Percentiles rank a stretch among this genome's conserved stretches.
These are phyloP conservation scores for Labeo catla DNA, from an alignment of 2,113 vertebrate species.

Conservation along the genomic window DNA sequence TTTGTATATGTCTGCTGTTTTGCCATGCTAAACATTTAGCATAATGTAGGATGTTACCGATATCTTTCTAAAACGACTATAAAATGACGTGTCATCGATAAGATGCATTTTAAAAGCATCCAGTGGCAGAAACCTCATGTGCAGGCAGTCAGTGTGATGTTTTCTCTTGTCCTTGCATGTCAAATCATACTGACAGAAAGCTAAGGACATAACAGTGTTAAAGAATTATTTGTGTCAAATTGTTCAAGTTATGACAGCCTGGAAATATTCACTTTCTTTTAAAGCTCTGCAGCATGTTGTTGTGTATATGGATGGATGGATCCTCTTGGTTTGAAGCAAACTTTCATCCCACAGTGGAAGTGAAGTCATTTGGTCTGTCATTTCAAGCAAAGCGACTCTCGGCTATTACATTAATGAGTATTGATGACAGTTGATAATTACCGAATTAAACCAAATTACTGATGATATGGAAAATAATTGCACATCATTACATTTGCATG, in stretches of 20 bases:
- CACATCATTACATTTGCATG: slow-evolving; percentile 70
- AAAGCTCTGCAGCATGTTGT: slow-evolving; percentile 19
- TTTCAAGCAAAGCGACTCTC: slow-evolving; percentile 64
- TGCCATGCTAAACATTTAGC: slow-evolving; percentile 60
- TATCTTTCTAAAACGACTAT: background rate
- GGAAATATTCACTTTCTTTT: slow-evolving; percentile 27
- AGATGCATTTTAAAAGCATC: background rate
- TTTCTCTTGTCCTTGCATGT: slow-evolving; percentile 28
- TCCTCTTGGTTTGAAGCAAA: slow-evolving; percentile 60
- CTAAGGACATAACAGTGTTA: slow-evolving; percentile 28
- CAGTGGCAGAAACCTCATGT: background rate
- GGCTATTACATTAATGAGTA: slow-evolving; percentile 72
- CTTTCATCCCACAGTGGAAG: slow-evolving; percentile 6
- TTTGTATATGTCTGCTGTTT: slow-evolving; percentile 60
- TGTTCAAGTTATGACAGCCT: slow-evolving; percentile 10
- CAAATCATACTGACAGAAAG: slow-evolving; percentile 38
- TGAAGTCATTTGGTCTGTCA: slow-evolving; percentile 72
- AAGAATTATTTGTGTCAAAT: slow-evolving; percentile 24
- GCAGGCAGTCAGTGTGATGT: slow-evolving; percentile 8
- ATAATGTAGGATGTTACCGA: background rate
- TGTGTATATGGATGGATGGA: background rate
- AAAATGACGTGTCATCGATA: background rate
- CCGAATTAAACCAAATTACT: slow-evolving; percentile 73
- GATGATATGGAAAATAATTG: slow-evolving; percentile 65
- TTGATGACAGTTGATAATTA: slow-evolving; percentile 72